Base-by-base conservation (phyloP, 2,888 invertebrate species). In the Drosophila peninsularis region DNA sequence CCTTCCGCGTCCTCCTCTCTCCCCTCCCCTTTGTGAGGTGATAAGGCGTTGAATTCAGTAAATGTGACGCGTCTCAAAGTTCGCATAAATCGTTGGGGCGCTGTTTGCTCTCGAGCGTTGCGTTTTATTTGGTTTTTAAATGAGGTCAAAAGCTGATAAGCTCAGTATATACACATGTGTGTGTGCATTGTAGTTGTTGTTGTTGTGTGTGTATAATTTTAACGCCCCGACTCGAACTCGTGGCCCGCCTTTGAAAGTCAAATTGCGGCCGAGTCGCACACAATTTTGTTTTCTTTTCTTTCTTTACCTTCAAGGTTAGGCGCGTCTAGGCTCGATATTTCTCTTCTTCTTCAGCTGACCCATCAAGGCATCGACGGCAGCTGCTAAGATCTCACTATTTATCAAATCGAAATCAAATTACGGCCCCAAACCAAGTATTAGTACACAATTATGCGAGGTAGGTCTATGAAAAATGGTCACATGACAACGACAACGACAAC, bases 131-230 rank as follows among this genome's bases (percentile, higher is more conserved):
- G 84, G 74, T 76, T 85, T 88, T 85, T 64, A 86, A 85, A 88
- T 88, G 90, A 88, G 84, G 84, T 85, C 84, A 85, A 85, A 88
- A 80, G 90, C 80, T 81, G 88, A 85, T 85, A 85, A 88, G 80
- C 71, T 57, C 11, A 56, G 17, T 39, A n/a, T 42, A 55, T n/a
- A 7, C 11, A 11, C 10, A 21, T 11, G 32, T 32, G 39, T 39
- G 6, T 17, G 19, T 11, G 21, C 32, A 17, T 6, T 17, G n/a
- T 17, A 27, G n/a, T 45, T 30, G 27, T 11, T 45, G 21, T 11
- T 41, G 13, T 24, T 58, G 41, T 58, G 53, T 70, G 44, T 65
- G 61, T 68, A 52, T 73, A 78, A 75, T 69, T 79, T 75, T 68
- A 75, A 75, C 80, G 75, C 75, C 64, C 70, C 70, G 58, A 75